Evolutionary conservation across 2,797 vertebrate species (phyloP).

Genomic region (Microhierax caerulescens): DNA sequence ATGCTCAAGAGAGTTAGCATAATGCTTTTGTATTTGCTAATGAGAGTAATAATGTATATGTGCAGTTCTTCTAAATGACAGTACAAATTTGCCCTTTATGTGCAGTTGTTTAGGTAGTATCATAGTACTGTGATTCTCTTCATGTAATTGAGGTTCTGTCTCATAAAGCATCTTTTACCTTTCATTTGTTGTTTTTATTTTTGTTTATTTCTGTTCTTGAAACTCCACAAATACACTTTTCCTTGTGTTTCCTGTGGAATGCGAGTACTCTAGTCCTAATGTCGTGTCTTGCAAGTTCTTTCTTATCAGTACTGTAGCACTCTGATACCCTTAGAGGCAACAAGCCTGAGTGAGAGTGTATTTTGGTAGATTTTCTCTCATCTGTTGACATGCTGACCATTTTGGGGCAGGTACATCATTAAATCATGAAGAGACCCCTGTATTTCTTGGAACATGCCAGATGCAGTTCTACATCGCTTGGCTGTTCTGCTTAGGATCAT

Average conservation of each 20-base stretch:
- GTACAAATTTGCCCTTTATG: neutral
- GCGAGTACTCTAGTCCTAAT: neutral
- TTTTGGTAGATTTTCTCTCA: neutral
- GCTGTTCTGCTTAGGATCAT: neutral
- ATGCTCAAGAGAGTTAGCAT: neutral
- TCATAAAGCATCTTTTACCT: neutral
- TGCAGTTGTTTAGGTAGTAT: neutral
- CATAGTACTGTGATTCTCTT: neutral
- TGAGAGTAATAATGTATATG: neutral
- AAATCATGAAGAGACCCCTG: neutral
- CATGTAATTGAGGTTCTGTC: neutral
- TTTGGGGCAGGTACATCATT: neutral
- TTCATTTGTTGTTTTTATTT: neutral
- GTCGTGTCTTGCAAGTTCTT: neutral
- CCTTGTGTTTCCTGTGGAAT: neutral
- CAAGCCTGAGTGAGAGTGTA: neutral
- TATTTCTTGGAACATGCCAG: neutral
- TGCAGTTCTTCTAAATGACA: neutral
- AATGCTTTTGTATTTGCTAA: neutral
- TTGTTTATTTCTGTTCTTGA: neutral
- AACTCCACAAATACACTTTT: neutral
- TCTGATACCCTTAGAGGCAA: neutral
- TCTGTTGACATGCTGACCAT: neutral
- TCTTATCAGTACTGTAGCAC: neutral
- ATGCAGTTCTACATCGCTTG: neutral